Evolutionary conservation across 2,113 vertebrate genomes (phyloP).

Genomic region (Leptobrachium leishanense): DNA sequence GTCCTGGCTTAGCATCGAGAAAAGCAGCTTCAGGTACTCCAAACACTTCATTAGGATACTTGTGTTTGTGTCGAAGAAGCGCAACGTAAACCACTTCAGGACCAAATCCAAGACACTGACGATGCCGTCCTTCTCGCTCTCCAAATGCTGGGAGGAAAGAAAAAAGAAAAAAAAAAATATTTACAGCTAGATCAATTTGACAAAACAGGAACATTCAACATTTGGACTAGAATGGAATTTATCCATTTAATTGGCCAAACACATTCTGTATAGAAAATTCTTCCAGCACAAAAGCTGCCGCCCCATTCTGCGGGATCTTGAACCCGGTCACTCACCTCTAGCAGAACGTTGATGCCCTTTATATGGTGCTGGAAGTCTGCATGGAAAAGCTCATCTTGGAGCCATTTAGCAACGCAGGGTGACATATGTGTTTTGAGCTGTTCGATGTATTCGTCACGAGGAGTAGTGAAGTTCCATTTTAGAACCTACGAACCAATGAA

Average conservation of each 20-base stretch:
- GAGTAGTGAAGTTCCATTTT: conserved; percentile 96
- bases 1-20: conserved; percentile 82
- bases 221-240: too few relatives aligned
- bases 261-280: too few relatives aligned
- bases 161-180: neutral
- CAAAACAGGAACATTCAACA: too few relatives aligned
- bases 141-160: conserved; percentile 77
- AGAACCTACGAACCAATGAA: conserved; percentile 74
- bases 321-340: conserved; percentile 76
- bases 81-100: conserved; percentile 93
- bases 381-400: conserved; percentile 95
- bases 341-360: conserved; percentile 89
- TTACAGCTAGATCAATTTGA: too few relatives aligned
- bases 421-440: conserved; percentile 96
- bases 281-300: too few relatives aligned
- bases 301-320: neutral
- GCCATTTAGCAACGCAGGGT: conserved; percentile 88
- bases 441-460: conserved; percentile 94
- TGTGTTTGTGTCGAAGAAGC: conserved; percentile 98
- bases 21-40: conserved; percentile 94
- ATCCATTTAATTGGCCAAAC: too few relatives aligned
- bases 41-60: conserved; percentile 94
- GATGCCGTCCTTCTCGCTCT: conserved; percentile 88
- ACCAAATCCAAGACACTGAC: conserved; percentile 92
- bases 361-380: conserved; percentile 96